Evolutionary conservation across 2,797 vertebrate genomes (phyloP), one percentile per base, ranked within the genome.

Genomic region (Xyrichtys novacula): DNA sequence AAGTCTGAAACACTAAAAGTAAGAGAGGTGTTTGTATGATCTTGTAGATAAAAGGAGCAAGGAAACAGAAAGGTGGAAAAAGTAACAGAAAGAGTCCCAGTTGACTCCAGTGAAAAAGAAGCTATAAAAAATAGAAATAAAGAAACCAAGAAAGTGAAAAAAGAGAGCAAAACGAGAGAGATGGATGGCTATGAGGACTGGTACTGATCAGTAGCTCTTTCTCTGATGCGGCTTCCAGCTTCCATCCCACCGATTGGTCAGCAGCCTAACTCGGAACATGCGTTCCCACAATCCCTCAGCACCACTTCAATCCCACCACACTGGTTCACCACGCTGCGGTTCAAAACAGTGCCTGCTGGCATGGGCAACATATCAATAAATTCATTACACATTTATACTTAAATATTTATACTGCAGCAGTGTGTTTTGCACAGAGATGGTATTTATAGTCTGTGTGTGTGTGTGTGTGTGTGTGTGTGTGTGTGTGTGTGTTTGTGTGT

Each of bases 351-450:
- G 90, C 89, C 89, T 91, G 88, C 87, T 91, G 89, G 87, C 91
- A 92, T 76, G 89, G 83, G 84, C 91, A 90, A 93, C 91, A 93
- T 92, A 94, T 93, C 94, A 94, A 92, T 94, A 94, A 91, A 92
- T 93, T 94, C 92, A 94, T 94, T 94, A 94, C 92, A 89, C 85
- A 91, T 93, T 93, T 93, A 91, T 93, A 93, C 90, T 93, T 90
- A 92, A 93, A 93, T 90, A 94, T 93, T 92, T 93, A 89, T 91
- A 85, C 85, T 89, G 85, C 81, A 84, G 80, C 75, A 71, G 83
- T 85, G 87, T 89, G 85, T 91, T 92, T 91, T 92, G 88, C 86
- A 92, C 89, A 92, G 85, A 77, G 76, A 87, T 82, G 84, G 83
- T 92, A 93, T 94, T 93, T 94, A 91, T 92, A 92, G 86, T 73